Conservation (phyloP, 2,888 invertebrate genomes). For the Hydropsyche betteni region DNA sequence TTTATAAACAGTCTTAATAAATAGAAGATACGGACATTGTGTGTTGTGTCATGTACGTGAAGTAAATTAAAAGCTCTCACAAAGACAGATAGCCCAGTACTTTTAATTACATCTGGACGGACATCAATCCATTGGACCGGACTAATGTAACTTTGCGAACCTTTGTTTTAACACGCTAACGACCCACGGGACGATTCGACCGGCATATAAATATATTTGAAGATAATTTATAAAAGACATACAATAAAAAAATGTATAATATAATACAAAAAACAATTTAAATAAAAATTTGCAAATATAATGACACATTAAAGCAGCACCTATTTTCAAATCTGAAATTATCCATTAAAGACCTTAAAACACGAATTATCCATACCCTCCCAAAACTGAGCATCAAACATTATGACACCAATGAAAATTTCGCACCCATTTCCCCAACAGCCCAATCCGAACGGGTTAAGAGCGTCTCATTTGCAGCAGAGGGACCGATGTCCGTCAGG, state of each 20-base stretch:
- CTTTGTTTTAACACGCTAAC: conserved; percentile 35
- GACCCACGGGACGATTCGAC: conserved; percentile 4
- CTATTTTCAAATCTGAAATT: too few relatives aligned
- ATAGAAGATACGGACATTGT: background rate
- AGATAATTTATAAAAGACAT: too few relatives aligned
- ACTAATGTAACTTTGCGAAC: conserved; percentile 45
- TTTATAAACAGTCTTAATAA: too few relatives aligned
- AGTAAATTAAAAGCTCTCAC: conserved; percentile 49
- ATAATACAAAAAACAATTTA: background rate
- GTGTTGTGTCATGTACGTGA: conserved; percentile 1
- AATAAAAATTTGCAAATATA: background rate
- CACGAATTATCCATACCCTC: too few relatives aligned
- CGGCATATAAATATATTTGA: background rate
- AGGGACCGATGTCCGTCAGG: conserved; percentile 36
- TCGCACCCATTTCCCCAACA: too few relatives aligned
- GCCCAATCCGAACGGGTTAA: conserved; percentile 1
- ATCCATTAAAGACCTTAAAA: too few relatives aligned
- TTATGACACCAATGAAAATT: too few relatives aligned
- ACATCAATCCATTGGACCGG: conserved; percentile 50
- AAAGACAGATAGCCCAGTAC: conserved; percentile 48
- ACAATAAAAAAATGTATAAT: background rate
- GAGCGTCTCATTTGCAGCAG: conserved; percentile 33
- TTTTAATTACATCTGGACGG: conserved; percentile 51
- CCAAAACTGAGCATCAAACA: too few relatives aligned
- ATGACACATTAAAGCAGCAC: background rate